Conservation (phyloP, 2,113 vertebrate genomes). For the Tonatia bakeri region DNA sequence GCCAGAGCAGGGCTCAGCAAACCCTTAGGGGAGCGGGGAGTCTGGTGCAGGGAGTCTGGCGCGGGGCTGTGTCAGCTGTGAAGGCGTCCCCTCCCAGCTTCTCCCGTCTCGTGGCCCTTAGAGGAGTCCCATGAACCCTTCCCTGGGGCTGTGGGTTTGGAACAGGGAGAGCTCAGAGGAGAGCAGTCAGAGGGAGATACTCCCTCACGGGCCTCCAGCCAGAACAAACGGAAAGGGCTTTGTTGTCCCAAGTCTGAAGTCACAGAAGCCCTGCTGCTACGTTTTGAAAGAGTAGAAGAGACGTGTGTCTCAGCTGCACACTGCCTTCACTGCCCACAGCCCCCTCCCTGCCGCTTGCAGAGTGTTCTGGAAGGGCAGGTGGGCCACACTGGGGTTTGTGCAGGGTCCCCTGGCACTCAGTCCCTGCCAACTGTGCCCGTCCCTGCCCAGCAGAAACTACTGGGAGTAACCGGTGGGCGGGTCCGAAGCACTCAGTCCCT, state of each 20-base stretch:
- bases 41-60: neutral
- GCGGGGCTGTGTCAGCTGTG: neutral
- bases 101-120: neutral
- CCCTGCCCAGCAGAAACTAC: neutral
- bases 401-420: neutral
- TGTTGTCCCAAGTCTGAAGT: neutral
- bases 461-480: neutral
- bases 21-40: neutral
- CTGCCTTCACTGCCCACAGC: neutral
- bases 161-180: neutral
- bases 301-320: neutral
- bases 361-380: neutral
- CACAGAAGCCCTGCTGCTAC: neutral
- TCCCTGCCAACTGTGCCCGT: neutral
- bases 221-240: slow-evolving; percentile 14
- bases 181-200: neutral
- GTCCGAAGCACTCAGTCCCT: neutral
- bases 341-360: neutral
- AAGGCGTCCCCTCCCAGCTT: neutral
- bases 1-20: neutral
- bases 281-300: neutral
- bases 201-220: neutral
- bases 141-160: neutral
- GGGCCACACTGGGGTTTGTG: neutral
- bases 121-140: neutral